Base-by-base conservation (phyloP, 2,888 invertebrate genomes). In the Lycia hirtaria region DNA sequence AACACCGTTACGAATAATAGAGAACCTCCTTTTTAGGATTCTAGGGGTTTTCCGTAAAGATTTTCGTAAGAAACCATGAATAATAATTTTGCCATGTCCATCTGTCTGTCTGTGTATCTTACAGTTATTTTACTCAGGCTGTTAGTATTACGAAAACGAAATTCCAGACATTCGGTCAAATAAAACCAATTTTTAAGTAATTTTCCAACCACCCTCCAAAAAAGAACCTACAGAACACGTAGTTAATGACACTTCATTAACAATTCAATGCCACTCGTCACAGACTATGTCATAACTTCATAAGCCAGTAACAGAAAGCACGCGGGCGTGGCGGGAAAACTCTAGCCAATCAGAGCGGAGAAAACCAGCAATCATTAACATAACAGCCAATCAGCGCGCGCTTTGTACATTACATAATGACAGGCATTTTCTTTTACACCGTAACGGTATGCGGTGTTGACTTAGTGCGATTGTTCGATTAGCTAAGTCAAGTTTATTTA, bases 221-320 rank as follows among this genome's bases (percentile, higher is more conserved):
- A 75, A 75, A 61, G 62, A 37, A 69, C 65, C 67, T 56, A 60
- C 60, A 44, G 49, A 60, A 62, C 63, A 66, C 68, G 67, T 68
- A 67, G 51, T 63, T 87, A 88, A 88, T 88, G 82, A 80, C 80
- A 78, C 78, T 82, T 83, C 83, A 85, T 90, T 80, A 89, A 81
- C 66, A 72, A 88, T 88, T 85, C 81, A 87, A 53, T 70, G 67
- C 71, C 73, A 77, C 12, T 72, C 74, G 81, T 86, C 87, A 85
- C 81, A 76, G 60, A 61, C 65, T 62, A 72, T 83, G 81, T 73
- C 80, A 81, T 47, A 47, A 47, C 47, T 47, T 24, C 47, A 35
- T 81, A 81, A 81, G 80, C 67, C 58, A 69, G 59, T 54, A 71
- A 72, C 73, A 83, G 81, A 80, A 85, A 83, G 79, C 75, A 69